Conservation (phyloP, 1,140 invertebrate species). For the Trichonephila clavipes region DNA sequence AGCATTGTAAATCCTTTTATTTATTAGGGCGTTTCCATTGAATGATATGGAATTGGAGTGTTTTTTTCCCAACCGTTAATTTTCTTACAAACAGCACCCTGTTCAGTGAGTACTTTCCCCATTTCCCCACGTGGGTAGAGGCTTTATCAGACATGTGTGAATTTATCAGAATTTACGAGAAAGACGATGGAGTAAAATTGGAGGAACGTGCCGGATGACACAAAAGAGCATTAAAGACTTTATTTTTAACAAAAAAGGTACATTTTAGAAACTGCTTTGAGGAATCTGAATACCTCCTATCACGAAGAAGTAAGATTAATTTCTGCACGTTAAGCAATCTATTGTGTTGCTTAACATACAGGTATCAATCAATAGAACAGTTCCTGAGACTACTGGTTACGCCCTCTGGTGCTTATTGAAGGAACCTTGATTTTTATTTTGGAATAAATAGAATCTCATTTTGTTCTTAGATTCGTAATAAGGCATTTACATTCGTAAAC, state of each 20-base stretch:
- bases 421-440: not conserved
- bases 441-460: not conserved
- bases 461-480: not conserved
- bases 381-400: not conserved
- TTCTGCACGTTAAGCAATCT: not conserved
- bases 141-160: not conserved
- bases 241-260: not conserved
- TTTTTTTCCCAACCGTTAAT: not conserved
- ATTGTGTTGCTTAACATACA: not conserved
- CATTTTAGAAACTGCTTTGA: not conserved
- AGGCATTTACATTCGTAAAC: not conserved
- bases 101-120: not conserved
- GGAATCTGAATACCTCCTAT: not conserved
- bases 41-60: slow-evolving; percentile 4
- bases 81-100: not conserved
- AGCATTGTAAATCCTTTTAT: slow-evolving; percentile 44
- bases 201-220: not conserved
- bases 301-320: not conserved
- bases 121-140: not conserved
- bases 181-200: not conserved
- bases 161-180: not conserved
- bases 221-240: not conserved
- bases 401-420: not conserved
- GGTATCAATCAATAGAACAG: not conserved
- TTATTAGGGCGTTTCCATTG: slow-evolving; percentile 46